Percentiles rank a stretch among this genome's conserved stretches.
Evolutionary conservation across 2,797 vertebrate genomes (phyloP).

Genomic region (Otolemur crassicaudatus): DNA sequence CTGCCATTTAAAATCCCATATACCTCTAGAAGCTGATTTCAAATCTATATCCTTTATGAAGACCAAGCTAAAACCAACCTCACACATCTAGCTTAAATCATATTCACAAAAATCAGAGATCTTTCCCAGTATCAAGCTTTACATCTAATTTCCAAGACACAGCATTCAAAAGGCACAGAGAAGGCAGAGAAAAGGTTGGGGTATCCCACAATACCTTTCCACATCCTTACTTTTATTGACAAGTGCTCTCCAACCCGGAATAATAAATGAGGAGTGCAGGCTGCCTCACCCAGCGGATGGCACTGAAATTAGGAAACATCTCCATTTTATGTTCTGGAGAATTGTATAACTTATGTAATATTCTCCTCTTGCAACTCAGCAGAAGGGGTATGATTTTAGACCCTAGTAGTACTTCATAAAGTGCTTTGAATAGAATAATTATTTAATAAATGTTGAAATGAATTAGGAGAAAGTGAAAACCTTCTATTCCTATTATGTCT

Average conservation of each 20-base stretch:
- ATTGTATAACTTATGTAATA: not conserved
- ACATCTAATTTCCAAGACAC: not conserved
- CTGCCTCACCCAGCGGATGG: not conserved
- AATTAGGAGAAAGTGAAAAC: slow-evolving; percentile 38
- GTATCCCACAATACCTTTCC: not conserved
- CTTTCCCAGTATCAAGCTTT: slow-evolving; percentile 31
- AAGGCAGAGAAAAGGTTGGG: not conserved
- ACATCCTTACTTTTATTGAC: not conserved
- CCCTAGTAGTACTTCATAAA: not conserved
- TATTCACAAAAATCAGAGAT: not conserved
- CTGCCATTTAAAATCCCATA: slow-evolving; percentile 24
- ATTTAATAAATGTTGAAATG: slow-evolving; percentile 40
- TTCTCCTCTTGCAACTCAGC: not conserved
- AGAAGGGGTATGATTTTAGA: not conserved
- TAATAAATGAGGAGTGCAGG: not conserved
- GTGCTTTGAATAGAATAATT: not conserved
- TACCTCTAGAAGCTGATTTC: slow-evolving; percentile 6
- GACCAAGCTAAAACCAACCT: not conserved
- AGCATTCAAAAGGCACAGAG: not conserved
- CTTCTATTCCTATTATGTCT: slow-evolving; percentile 16
- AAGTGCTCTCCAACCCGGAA: not conserved
- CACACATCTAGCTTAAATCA: not conserved
- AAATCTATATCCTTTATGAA: not conserved
- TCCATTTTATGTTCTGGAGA: not conserved
- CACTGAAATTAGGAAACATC: slow-evolving; percentile 11